Evolutionary conservation across 35 echinoderm and acorn worm genomes (phyloP), one percentile per base, ranked within the genome.

Genomic region (Patiria miniata): DNA sequence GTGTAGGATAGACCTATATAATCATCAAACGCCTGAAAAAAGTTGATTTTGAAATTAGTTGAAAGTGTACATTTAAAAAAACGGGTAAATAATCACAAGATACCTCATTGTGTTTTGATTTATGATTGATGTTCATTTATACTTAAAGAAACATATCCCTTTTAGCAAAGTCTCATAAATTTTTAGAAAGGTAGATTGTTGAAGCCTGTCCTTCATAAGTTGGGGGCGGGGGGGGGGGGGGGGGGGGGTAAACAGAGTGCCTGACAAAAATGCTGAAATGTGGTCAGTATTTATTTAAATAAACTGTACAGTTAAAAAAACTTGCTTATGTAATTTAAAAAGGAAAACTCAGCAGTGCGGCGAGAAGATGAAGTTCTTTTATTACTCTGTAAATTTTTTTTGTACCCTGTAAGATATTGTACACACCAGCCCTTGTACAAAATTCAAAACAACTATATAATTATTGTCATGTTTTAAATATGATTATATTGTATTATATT

Each of bases 391-490:
- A 73, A 28, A 73, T 73, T 73, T 26, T 73, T 73, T 73, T 32
- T 47, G 42, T 47, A 47, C 42, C 12, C 42, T 73, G 65, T 73
- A 73, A 36, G 23, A 73, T 73, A 73, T 73, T 73, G 65, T 73
- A 73, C 65, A 73, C 65, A 32, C 29, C 21, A 73, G 26, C 65
- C 26, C 65, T 34, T 73, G 65, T 73, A 73, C 65, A 73, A 73
- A n/a, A 73, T 32, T 73, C 65, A 73, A 34, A 73, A 73, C 29
- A 26, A 73, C 34, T 28, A 73, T 73, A 73, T 73, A 73, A 36
- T 47, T 34, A 36, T 73, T 73, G 65, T 73, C 65, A 73, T 73
- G 65, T 73, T 73, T 73, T 73, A 73, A 73, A 73, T 73, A 73
- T 73, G 65, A 73, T 73, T 73, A 28, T 28, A 73, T 73, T 73